Evolutionary conservation across 2,888 invertebrate genomes (phyloP).

Genomic region (Eueremaeus valkanovi): DNA sequence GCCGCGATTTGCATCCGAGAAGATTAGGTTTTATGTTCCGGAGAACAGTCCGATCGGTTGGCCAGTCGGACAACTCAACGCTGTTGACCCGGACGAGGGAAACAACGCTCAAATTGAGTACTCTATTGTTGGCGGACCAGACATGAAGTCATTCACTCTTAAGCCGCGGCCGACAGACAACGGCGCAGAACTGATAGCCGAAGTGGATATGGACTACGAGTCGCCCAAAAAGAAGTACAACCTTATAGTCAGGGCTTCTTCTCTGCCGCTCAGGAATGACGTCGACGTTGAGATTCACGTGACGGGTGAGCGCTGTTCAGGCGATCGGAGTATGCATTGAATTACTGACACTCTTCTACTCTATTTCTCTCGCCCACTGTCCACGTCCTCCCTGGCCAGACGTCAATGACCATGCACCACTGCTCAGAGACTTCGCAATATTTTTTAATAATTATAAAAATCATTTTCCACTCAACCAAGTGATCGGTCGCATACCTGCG

Average conservation of each 20-base stretch:
- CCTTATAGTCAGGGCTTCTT: conserved; percentile 80
- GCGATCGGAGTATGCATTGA: no score
- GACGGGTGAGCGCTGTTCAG: no score
- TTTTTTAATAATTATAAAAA: conserved; percentile 93
- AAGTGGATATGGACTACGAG: conserved; percentile 92
- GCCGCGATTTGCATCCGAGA: conserved; percentile 69
- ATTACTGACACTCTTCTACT: not conserved
- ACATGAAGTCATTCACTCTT: conserved; percentile 77
- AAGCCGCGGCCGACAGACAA: conserved; percentile 67
- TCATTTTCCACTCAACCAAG: conserved; percentile 81
- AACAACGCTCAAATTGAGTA: conserved; percentile 87
- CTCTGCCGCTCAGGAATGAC: conserved; percentile 81
- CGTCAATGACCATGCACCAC: conserved; percentile 59
- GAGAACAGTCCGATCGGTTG: conserved; percentile 97
- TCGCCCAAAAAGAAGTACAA: conserved; percentile 85
- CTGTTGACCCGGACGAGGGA: conserved; percentile 88
- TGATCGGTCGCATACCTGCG: conserved; percentile 85
- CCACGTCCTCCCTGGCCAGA: no score
- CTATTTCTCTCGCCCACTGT: not conserved
- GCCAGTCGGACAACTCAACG: conserved; percentile 81
- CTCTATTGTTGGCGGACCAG: conserved; percentile 81
- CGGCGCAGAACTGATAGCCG: conserved; percentile 76
- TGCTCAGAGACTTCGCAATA: conserved; percentile 83
- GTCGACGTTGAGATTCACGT: conserved; percentile 82
- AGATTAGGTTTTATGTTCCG: conserved; percentile 78